Percentiles rank a stretch among this genome's conserved stretches.
Evolutionary conservation across 2,797 vertebrate species (phyloP).

Genomic region (Lithobates sylvaticus): DNA sequence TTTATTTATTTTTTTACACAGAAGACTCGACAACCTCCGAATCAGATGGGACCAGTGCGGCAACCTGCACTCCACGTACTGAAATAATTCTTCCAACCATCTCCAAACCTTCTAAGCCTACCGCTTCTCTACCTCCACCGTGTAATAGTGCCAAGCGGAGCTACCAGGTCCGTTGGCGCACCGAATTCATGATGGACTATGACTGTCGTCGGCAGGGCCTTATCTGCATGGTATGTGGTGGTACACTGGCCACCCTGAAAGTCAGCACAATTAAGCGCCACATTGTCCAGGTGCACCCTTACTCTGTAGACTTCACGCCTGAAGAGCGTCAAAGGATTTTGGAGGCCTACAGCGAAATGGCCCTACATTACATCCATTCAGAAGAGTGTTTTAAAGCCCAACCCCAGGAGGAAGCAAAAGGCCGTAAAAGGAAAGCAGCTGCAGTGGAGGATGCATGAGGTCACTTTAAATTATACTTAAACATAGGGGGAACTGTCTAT

Average conservation of each 20-base stretch:
- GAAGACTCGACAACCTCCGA: slow-evolving; percentile 5
- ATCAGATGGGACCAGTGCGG: slow-evolving; percentile 16
- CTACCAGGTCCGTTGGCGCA: slow-evolving; percentile 88
- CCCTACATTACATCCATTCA: slow-evolving; percentile 77
- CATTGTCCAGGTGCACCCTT: slow-evolving; percentile 90
- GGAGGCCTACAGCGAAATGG: slow-evolving; percentile 83
- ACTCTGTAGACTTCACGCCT: slow-evolving; percentile 82
- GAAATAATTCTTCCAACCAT: slow-evolving; percentile 59
- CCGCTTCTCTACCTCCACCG: slow-evolving; percentile 78
- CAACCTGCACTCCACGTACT: slow-evolving; percentile 45
- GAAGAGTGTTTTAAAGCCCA: slow-evolving; percentile 73
- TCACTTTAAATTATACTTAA: neutral
- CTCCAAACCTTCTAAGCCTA: slow-evolving; percentile 36
- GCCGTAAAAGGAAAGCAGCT: slow-evolving; percentile 25
- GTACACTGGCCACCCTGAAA: slow-evolving; percentile 83
- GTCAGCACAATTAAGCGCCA: slow-evolving; percentile 88
- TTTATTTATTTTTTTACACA: neutral
- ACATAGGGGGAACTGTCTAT: neutral
- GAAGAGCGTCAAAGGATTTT: slow-evolving; percentile 84
- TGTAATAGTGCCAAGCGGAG: slow-evolving; percentile 85
- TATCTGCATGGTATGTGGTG: slow-evolving; percentile 87
- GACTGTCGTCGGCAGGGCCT: slow-evolving; percentile 85
- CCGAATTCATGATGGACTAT: slow-evolving; percentile 91
- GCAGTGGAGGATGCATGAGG: neutral
- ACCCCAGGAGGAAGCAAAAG: slow-evolving; percentile 45